phyloP scores from a whole-genome alignment of 37 sponge, comb jelly and placozoan species.

The Beroe ovata region DNA sequence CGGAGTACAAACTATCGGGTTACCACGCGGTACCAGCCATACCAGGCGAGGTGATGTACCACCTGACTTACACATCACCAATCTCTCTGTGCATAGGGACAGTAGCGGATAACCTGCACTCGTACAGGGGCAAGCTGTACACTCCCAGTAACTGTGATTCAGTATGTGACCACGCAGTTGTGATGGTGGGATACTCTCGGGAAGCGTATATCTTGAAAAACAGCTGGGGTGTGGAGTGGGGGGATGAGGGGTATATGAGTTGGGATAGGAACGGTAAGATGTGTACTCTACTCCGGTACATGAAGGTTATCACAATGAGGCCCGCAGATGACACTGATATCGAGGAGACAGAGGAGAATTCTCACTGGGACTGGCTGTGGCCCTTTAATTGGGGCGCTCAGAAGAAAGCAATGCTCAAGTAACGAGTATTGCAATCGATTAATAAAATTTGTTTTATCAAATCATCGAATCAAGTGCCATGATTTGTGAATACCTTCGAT shows the following conservation, averaged over 20 bases:
- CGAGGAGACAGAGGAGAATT: background rate
- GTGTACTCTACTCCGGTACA: background rate
- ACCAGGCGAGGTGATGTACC: background rate
- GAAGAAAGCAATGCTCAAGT: background rate
- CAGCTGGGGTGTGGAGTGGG: background rate
- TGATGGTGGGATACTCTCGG: background rate
- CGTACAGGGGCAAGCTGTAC: background rate
- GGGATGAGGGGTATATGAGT: background rate
- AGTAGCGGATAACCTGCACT: background rate
- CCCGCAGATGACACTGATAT: background rate
- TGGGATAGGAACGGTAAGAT: background rate
- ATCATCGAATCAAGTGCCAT: no score
- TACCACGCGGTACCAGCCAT: background rate
- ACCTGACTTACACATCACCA: background rate
- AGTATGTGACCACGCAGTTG: background rate
- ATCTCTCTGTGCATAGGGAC: background rate
- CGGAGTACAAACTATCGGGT: background rate
- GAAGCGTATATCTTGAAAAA: background rate
- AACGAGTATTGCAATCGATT: no score
- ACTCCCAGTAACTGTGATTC: background rate
- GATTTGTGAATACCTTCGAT: conserved; percentile 76
- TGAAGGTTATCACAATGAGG: background rate
- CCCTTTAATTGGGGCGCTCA: background rate
- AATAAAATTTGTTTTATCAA: background rate
- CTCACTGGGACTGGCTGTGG: background rate